A percentile compares a stretch with the other conserved stretches of the same genome.
Conservation (phyloP, 2,888 invertebrate species). For the Tolmerus cingulatus region DNA sequence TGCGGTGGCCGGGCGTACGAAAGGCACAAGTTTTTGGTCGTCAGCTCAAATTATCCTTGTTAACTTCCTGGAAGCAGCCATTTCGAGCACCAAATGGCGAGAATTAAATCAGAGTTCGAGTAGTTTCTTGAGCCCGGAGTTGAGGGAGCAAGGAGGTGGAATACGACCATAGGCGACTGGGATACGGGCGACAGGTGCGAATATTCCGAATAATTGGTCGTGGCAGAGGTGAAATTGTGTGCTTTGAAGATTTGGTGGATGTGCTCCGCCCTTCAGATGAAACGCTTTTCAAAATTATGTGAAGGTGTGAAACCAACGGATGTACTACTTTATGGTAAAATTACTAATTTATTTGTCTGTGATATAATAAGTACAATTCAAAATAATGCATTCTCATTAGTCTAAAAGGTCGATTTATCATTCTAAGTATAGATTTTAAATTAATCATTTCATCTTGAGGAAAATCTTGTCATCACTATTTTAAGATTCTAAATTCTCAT, state of each 20-base stretch:
- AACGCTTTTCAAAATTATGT: not conserved
- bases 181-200: not conserved
- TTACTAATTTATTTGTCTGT: no score
- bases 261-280: not conserved
- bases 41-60: conserved; percentile 26
- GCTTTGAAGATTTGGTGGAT: not conserved
- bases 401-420: no score
- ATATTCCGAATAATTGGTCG: not conserved
- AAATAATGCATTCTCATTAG: no score
- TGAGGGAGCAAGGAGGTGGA: not conserved
- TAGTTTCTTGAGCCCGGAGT: not conserved
- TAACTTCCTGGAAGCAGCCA: conserved; percentile 11
- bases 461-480: no score
- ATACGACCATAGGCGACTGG: not conserved
- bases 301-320: not conserved
- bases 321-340: not conserved
- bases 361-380: no score
- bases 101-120: conserved; percentile 4
- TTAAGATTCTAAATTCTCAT: no score
- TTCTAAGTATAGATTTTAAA: no score
- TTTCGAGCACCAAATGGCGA: conserved; percentile 4
- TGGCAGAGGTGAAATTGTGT: not conserved
- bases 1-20: not conserved
- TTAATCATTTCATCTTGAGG: no score
- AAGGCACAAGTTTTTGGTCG: not conserved